Conservation (phyloP, 2,113 vertebrate genomes). For the Corvus moneduloides region DNA sequence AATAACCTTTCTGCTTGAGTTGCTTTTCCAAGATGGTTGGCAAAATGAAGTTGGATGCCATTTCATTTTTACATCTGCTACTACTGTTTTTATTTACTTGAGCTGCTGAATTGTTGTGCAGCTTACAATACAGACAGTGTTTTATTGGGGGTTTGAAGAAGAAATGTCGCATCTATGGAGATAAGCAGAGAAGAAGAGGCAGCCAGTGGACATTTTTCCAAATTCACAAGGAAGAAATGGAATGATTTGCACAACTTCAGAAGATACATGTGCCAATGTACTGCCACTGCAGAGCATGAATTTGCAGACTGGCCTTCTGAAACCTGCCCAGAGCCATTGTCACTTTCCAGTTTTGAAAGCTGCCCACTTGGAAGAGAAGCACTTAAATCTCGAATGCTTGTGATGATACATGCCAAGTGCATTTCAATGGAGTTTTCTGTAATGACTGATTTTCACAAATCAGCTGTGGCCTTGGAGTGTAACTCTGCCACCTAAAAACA, state of each 20-base stretch:
- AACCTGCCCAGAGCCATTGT: neutral
- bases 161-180: neutral
- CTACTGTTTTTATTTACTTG: conserved; percentile 40
- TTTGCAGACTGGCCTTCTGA: neutral
- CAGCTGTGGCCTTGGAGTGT: neutral
- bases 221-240: neutral
- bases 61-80: conserved; percentile 31
- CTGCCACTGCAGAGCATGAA: neutral
- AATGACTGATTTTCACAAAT: neutral
- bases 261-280: neutral
- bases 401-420: neutral
- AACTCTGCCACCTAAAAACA: neutral
- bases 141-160: neutral
- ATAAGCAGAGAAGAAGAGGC: neutral
- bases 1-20: conserved; percentile 5
- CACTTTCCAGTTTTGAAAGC: neutral
- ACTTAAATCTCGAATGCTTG: neutral
- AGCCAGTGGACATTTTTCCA: neutral
- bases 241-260: neutral
- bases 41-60: neutral
- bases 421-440: neutral
- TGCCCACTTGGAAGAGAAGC: neutral
- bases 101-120: conserved; percentile 5
- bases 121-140: neutral
- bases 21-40: conserved; percentile 3